A percentile compares a stretch with the other conserved stretches of the same genome.
Evolutionary conservation across 2,797 vertebrate genomes (phyloP).

Genomic region (Rhincodon typus): DNA sequence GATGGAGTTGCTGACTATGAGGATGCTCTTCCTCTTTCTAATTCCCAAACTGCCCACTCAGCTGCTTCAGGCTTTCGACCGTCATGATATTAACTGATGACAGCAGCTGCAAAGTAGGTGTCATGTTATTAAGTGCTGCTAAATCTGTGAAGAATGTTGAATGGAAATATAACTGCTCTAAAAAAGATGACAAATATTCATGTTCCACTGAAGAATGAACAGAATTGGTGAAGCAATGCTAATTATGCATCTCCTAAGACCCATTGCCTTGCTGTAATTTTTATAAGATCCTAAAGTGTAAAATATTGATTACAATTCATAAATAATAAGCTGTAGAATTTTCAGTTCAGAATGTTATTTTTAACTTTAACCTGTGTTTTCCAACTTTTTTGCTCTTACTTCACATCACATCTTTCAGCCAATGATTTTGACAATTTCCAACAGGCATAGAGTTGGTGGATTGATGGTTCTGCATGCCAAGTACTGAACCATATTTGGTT

Average conservation of each 20-base stretch:
- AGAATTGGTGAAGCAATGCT: neutral
- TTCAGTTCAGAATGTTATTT: neutral
- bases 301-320: neutral
- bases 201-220: neutral
- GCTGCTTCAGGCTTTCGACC: neutral
- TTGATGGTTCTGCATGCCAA: neutral
- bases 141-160: conserved; percentile 20
- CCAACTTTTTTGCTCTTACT: neutral
- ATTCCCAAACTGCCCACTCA: neutral
- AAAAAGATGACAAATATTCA: neutral
- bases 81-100: neutral
- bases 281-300: neutral
- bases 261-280: neutral
- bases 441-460: neutral
- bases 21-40: neutral
- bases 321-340: neutral
- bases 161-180: neutral
- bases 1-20: neutral
- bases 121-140: neutral
- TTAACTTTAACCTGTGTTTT: neutral
- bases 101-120: conserved; percentile 33
- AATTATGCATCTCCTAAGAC: neutral
- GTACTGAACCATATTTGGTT: neutral
- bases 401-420: neutral
- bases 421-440: neutral